Evolutionary conservation across 2,113 vertebrate species (phyloP), one percentile per base, ranked within the genome.

Genomic region (Pipra filicauda): DNA sequence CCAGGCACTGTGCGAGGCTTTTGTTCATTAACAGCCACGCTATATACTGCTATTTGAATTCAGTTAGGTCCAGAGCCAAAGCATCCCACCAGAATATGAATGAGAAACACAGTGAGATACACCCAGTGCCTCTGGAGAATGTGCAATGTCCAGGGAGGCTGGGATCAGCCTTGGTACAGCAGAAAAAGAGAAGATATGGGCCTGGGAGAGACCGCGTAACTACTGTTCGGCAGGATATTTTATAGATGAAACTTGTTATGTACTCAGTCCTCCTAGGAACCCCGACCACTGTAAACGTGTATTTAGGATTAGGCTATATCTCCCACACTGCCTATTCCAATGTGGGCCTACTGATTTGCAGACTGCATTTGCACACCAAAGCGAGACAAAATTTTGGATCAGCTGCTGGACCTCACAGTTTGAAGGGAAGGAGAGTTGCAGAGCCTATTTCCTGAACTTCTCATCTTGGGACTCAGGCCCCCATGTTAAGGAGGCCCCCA

Each of bases 1-100:
- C 55, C 54, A 88, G 67, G 43, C 41, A 44, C 74, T 69, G 77
- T 9, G 4, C 6, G 1, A 89, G 66, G 70, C 75, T 76, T 70
- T 81, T 76, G 51, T 65, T 88, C 8, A 5, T 61, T 87, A 94
- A 65, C 62, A 93, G 64, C 51, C 65, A 82, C 30, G 49, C 79
- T 85, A 91, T 73, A 82, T 94, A 35, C 64, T 86, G 76, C 48
- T 58, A 22, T 46, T 89, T 61, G 81, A 79, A 87, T 79, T 81
- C 87, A 82, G 73, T 37, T 48, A 67, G 71, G 73, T 89, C 91
- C 44, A 37, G 37, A 82, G 84, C 78, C 93, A 94, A 84, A 85
- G 88, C 58, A 85, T 39, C 72, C 67, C 71, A 58, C 6, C 71
- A 62, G 94, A 95, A 95, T 70, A 72, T 4, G 61, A 95, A 95